Evolutionary conservation across 2,888 invertebrate genomes (phyloP), one percentile per base, ranked within the genome.

Genomic region (Parapristionchus giblindavisi): DNA sequence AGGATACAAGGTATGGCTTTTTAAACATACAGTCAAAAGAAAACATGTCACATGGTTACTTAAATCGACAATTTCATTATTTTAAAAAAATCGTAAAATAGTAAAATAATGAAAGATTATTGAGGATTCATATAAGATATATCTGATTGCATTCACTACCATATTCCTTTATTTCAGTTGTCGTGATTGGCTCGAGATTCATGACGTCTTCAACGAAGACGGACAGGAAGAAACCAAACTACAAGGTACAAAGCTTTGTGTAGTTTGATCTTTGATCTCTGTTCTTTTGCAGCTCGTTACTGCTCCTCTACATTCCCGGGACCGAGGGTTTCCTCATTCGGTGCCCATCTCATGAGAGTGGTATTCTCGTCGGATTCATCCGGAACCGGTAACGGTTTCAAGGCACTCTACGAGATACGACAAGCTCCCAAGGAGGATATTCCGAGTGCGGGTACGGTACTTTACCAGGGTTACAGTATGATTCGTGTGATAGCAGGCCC

Each of bases 311-410:
- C 94, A 79, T 93, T 94, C 73, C 98, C 98, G 17, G 98, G 97
- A 61, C 98, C 98, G 60, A 93, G 96, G 85, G 94, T 96, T 89
- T 95, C 96, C 74, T 93, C 94, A 85, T 92, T 93, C 79, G 94
- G 95, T 32, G 93, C 95, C 56, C 92, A 93, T 78, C 94, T 94
- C 52, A 92, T 98, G 82, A 93, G 94, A 88, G 92, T 97, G 77
- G 92, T 95, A 75, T 92, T 98, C 85, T 94, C 94, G 88, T 94
- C 97, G 43, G 94, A 97, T 89, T 91, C 92, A 38, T 93, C 93
- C 82, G 93, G 92, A 76, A 95, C 96, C 66, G 94, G 93, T 82
- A 95, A 95, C 85, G 98, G 98, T 36, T 99, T 99, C 90, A 95
- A 95, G 89, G 74, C 40, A 21, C 92, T 94, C 85, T 99, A 96